A percentile compares a stretch with the other conserved stretches of the same genome.
phyloP scores from a whole-genome alignment of 1,140 invertebrate genomes.

The Homalodisca vitripennis region DNA sequence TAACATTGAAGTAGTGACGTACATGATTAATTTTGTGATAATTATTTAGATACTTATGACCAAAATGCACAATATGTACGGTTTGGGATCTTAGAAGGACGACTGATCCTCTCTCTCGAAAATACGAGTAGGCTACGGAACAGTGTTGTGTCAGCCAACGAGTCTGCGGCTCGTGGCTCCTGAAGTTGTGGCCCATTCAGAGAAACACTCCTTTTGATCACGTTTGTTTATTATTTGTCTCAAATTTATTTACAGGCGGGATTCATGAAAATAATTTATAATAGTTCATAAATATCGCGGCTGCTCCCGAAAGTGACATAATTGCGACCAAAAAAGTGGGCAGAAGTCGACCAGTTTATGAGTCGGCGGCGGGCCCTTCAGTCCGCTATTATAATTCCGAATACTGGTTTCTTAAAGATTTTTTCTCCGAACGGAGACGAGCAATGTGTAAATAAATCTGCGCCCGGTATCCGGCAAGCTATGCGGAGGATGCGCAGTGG shows the following conservation, averaged over 20 bases:
- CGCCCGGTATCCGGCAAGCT: slow-evolving; percentile 13
- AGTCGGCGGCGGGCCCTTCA: background rate
- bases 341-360: background rate
- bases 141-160: too few species aligned
- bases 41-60: too few species aligned
- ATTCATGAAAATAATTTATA: slow-evolving; percentile 11
- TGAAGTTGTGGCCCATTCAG: too few species aligned
- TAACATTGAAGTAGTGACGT: too few species aligned
- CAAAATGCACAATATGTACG: too few species aligned
- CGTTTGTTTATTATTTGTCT: slow-evolving; percentile 14
- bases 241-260: slow-evolving; percentile 8
- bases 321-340: slow-evolving; percentile 5
- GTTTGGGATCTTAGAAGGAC: too few species aligned
- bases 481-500: slow-evolving; percentile 24
- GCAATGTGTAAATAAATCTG: slow-evolving; percentile 28
- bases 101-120: too few species aligned
- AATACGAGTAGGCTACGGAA: too few species aligned
- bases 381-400: slow-evolving; percentile 21
- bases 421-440: slow-evolving; percentile 12
- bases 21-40: too few species aligned
- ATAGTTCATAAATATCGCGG: slow-evolving; percentile 18
- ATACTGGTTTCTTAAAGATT: slow-evolving; percentile 21
- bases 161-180: too few species aligned
- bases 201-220: too few species aligned
- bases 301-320: slow-evolving; percentile 17